These are phyloP conservation scores for Serilophus lunatus DNA, from an alignment of 2,113 vertebrate genomes.

Conservation along the genomic window DNA sequence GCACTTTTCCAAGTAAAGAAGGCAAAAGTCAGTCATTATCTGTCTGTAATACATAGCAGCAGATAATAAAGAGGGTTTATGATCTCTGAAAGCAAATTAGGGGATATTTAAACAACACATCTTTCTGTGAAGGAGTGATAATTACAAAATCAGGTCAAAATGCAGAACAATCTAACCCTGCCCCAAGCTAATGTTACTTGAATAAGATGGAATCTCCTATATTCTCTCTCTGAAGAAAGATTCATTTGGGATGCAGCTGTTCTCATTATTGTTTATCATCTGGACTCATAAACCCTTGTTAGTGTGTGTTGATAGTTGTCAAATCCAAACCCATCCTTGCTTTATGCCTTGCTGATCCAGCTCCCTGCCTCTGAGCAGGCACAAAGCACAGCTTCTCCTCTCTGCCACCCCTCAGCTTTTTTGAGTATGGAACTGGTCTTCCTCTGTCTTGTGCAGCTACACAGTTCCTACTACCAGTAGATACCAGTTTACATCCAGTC, in stretches of 20 bases:
- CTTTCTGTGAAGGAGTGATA: constrained; percentile 37
- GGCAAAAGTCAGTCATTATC: constrained; percentile 67
- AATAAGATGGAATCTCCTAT: neutral
- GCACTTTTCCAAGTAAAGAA: constrained; percentile 38
- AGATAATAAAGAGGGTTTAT: constrained; percentile 66
- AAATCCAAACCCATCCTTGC: neutral
- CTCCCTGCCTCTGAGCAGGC: neutral
- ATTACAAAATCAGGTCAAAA: constrained; percentile 64
- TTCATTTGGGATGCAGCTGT: neutral
- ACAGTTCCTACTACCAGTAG: accelerated
- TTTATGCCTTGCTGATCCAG: neutral
- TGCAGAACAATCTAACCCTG: neutral
- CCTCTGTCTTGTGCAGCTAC: accelerated
- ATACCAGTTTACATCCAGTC: accelerated
- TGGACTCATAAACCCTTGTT: neutral
- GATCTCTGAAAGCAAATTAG: constrained; percentile 66
- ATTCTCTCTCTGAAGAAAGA: neutral
- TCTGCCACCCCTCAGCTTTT: accelerated
- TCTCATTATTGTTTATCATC: neutral
- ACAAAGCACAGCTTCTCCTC: neutral
- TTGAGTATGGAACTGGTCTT: accelerated
- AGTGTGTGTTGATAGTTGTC: neutral
- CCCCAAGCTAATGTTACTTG: neutral
- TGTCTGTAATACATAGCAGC: constrained; percentile 52
- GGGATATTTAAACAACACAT: constrained; percentile 58